Evolutionary conservation across 2,888 invertebrate species (phyloP).

Genomic region (Synanthedon vespiformis): DNA sequence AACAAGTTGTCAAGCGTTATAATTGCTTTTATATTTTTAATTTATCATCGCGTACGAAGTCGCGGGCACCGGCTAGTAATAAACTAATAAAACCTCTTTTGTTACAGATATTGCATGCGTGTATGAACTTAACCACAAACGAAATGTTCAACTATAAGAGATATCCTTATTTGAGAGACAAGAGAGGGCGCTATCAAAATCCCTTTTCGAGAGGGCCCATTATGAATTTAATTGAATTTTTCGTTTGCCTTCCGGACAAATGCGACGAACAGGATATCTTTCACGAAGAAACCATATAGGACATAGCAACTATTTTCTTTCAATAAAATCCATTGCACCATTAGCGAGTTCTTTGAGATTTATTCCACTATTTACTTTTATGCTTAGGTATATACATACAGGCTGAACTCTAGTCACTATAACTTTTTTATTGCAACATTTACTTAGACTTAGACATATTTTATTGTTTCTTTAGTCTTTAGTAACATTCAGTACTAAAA

Average conservation of each 20-base stretch:
- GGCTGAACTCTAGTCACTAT: no score
- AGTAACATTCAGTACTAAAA: no score
- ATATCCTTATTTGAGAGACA: slow-evolving; percentile 90
- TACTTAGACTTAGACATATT: no score
- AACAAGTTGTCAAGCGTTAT: no score
- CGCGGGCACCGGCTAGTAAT: no score
- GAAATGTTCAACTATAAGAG: slow-evolving; percentile 95
- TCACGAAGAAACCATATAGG: slow-evolving; percentile 72
- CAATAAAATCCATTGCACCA: slow-evolving; percentile 2
- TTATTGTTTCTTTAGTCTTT: no score
- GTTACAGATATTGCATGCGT: slow-evolving; percentile 86
- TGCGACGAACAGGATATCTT: slow-evolving; percentile 80
- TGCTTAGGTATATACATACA: no score
- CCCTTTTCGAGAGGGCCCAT: slow-evolving; percentile 92
- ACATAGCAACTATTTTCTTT: slow-evolving; percentile 8
- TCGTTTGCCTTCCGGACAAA: slow-evolving; percentile 86
- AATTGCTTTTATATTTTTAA: no score
- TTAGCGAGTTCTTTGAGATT: neutral
- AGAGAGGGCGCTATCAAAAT: slow-evolving; percentile 88
- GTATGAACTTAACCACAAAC: slow-evolving; percentile 94
- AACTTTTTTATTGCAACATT: no score
- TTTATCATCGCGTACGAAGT: no score
- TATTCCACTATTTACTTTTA: no score
- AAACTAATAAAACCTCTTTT: slow-evolving; percentile 8
- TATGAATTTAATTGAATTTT: slow-evolving; percentile 89